Percentiles rank a stretch among this genome's conserved stretches.
These are phyloP conservation scores for Odobenus rosmarus DNA, from an alignment of 2,113 vertebrate species.

Conservation along the genomic window DNA sequence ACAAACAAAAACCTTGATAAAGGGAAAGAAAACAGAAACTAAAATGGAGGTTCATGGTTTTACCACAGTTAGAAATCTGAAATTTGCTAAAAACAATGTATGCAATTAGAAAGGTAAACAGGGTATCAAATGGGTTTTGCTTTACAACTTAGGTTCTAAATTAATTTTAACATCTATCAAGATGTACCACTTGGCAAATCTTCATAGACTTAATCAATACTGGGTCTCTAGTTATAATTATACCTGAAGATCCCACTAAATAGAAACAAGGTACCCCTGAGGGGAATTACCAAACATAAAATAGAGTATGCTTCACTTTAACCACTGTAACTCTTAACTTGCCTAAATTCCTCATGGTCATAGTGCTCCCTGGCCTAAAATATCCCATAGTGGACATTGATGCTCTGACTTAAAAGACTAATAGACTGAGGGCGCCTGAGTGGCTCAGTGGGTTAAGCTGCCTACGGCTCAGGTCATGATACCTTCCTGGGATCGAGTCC, in stretches of 20 bases:
- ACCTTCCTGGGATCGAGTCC: not conserved
- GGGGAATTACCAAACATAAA: not conserved
- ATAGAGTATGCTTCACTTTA: not conserved
- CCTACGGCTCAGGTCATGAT: not conserved
- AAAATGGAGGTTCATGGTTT: not conserved
- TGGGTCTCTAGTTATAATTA: not conserved
- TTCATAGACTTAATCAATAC: not conserved
- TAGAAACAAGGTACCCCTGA: not conserved
- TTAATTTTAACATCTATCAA: not conserved
- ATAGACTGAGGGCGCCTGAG: not conserved
- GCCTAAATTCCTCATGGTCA: conserved; percentile 2
- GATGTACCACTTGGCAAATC: conserved; percentile 11
- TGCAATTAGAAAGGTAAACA: not conserved
- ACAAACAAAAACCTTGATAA: not conserved
- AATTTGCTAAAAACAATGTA: not conserved
- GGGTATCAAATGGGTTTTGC: not conserved
- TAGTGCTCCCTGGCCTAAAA: not conserved
- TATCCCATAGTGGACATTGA: not conserved
- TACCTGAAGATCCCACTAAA: not conserved
- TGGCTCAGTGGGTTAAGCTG: too few relatives aligned
- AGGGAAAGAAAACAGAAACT: not conserved
- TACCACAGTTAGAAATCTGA: not conserved
- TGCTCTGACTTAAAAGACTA: conserved; percentile 31
- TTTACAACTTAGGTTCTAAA: not conserved
- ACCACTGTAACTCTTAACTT: not conserved